Evolutionary conservation across 2,113 vertebrate species (phyloP), one percentile per base, ranked within the genome.

Genomic region (Pangasianodon gigas): DNA sequence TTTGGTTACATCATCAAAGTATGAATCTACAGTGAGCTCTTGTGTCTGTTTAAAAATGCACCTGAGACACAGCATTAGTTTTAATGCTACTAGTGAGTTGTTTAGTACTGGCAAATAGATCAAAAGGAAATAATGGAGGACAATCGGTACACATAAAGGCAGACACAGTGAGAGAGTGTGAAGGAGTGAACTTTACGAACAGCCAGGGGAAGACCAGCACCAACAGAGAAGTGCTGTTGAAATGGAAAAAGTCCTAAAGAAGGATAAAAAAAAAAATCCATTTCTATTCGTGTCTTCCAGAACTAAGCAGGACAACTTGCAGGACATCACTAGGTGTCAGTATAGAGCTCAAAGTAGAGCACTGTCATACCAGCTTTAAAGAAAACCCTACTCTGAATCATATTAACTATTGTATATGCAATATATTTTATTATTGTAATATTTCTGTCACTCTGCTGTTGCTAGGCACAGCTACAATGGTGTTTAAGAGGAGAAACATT

Each of bases 1-100:
- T 80, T 80, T 51, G 77, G 77, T 80, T 80, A 51, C 46, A 14
- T 80, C 46, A 51, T 80, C 46, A 80, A 51, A 80, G 26, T n/a
- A 51, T 6, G 77, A 51, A n/a, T 26, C 77, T 29, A 51, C 77
- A 80, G 24, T n/a, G 46, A 80, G 77, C 46, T 10, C 46, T 80
- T 14, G 46, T 51, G 46, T 80, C 24, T n/a, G 77, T 77, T 77
- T 77, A 46, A 77, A 77, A 46, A 44, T 77, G 44, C 74, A 41
- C 46, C 46, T 77, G 41, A 21, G 41, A 77, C 37, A 75, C 18
- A 26, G 37, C 21, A 26, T 24, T 26, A 11, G 74, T 46, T 77
- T 77, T 77, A 77, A 77, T 46, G 19, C 74, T 24, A 46, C 74
- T 46, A 10, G 74, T 24, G 41, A 46, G 21, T 46, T 77, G 44